Percentiles rank a stretch among this genome's conserved stretches.
phyloP scores from a whole-genome alignment of 2,797 vertebrate genomes.

The Molossus alvarezi region DNA sequence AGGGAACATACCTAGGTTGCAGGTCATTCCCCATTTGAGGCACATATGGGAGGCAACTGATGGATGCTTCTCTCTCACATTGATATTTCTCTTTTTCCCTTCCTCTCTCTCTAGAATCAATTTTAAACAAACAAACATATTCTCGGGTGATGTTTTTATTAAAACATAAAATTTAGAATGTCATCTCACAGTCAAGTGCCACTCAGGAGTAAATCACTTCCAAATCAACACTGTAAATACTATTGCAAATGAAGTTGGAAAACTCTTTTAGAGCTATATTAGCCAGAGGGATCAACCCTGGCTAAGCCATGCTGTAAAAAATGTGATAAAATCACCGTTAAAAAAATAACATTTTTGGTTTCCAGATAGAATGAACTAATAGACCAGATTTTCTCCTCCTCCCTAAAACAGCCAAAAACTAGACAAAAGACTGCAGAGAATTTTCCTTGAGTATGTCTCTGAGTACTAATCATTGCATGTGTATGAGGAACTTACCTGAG shows the following conservation, averaged over 20 bases:
- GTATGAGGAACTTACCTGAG: background rate
- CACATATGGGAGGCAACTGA: too few species aligned
- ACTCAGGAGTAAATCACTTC: background rate
- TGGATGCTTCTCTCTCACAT: too few species aligned
- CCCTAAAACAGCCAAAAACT: background rate
- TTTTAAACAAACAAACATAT: too few species aligned
- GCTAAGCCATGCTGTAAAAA: slow-evolving; percentile 27
- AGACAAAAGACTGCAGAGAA: background rate
- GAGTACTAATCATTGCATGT: background rate
- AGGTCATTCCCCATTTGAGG: too few species aligned
- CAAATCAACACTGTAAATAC: background rate
- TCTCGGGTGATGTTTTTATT: too few species aligned
- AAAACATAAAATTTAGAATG: too few species aligned
- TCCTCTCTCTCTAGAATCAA: too few species aligned
- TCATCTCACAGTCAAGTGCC: background rate
- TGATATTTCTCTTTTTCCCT: too few species aligned
- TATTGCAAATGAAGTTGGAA: background rate
- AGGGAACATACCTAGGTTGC: too few species aligned
- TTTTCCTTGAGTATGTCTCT: background rate
- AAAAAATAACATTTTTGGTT: slow-evolving; percentile 30
- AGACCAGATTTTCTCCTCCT: background rate
- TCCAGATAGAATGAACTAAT: background rate
- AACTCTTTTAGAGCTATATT: background rate
- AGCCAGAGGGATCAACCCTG: background rate
- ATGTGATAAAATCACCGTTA: background rate